Conservation (phyloP, 2,888 invertebrate species). For the Ophonus ardosiacus region DNA sequence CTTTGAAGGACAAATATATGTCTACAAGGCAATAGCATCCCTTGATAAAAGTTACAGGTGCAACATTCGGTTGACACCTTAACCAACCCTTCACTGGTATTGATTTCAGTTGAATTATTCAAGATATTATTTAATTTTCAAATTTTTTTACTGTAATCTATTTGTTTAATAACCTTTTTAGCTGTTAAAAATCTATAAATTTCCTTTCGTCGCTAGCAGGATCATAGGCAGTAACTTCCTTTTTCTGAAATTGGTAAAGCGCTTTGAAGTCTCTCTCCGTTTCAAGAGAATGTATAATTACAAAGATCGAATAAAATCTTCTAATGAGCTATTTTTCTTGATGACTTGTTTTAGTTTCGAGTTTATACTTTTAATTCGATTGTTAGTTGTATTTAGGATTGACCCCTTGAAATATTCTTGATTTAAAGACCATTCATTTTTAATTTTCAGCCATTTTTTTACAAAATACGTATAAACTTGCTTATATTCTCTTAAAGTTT, state of each 20-base stretch:
- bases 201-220: background rate
- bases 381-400: conserved; percentile 39
- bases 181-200: background rate
- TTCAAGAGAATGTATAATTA: conserved; percentile 37
- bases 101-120: too few relatives aligned
- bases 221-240: background rate
- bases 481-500: background rate
- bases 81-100: too few relatives aligned
- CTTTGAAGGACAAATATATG: too few relatives aligned
- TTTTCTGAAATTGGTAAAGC: conserved; percentile 39
- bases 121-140: too few relatives aligned
- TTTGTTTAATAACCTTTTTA: conserved; percentile 20
- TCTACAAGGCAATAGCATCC: too few relatives aligned
- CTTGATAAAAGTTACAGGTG: too few relatives aligned
- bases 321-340: conserved; percentile 5
- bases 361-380: conserved; percentile 29
- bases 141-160: conserved; percentile 21
- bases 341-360: conserved; percentile 28
- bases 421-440: conserved; percentile 9
- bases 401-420: conserved; percentile 17
- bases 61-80: too few relatives aligned
- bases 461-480: background rate
- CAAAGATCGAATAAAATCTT: conserved; percentile 23
- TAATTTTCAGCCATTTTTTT: background rate
- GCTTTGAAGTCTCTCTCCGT: conserved; percentile 33